Evolutionary conservation across 2,888 invertebrate genomes (phyloP).

Genomic region (Capitulum mitella): DNA sequence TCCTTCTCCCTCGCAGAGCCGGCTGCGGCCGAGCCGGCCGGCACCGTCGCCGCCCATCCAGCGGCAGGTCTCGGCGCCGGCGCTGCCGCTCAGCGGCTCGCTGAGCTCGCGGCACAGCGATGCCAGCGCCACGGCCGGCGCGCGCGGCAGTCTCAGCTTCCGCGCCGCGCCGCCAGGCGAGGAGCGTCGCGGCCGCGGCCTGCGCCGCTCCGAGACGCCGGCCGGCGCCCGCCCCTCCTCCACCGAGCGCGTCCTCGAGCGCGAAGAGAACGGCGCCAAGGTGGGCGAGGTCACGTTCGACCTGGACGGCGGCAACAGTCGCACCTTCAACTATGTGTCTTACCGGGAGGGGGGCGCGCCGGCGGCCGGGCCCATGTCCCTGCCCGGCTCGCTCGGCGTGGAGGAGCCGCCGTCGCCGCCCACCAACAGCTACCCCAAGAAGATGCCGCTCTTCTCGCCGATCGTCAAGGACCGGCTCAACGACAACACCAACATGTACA

Average conservation of each 20-base stretch:
- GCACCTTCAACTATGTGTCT: constrained; percentile 13
- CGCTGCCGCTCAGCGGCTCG: neutral
- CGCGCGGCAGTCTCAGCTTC: constrained; percentile 5
- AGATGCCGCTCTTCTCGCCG: constrained; percentile 26
- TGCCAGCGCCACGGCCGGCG: constrained; percentile 15
- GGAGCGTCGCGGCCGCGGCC: neutral
- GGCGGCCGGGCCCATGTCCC: neutral
- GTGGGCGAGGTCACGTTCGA: constrained; percentile 4
- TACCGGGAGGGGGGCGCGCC: neutral
- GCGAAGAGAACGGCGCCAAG: neutral
- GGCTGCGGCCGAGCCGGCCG: neutral
- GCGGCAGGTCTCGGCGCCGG: neutral
- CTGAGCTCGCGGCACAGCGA: constrained; percentile 19
- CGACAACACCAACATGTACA: constrained; percentile 36
- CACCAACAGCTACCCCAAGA: constrained; percentile 13
- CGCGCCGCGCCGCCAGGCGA: neutral
- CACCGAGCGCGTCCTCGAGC: neutral
- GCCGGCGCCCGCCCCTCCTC: neutral
- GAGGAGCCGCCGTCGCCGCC: neutral
- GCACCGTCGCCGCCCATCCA: constrained; percentile 9
- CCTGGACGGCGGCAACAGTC: neutral
- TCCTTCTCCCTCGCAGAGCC: too few species aligned
- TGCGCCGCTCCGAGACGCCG: neutral
- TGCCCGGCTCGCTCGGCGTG: neutral
- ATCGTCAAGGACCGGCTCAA: constrained; percentile 30